phyloP scores from a whole-genome alignment of 1,140 invertebrate genomes.

The Meteorus sp. region DNA sequence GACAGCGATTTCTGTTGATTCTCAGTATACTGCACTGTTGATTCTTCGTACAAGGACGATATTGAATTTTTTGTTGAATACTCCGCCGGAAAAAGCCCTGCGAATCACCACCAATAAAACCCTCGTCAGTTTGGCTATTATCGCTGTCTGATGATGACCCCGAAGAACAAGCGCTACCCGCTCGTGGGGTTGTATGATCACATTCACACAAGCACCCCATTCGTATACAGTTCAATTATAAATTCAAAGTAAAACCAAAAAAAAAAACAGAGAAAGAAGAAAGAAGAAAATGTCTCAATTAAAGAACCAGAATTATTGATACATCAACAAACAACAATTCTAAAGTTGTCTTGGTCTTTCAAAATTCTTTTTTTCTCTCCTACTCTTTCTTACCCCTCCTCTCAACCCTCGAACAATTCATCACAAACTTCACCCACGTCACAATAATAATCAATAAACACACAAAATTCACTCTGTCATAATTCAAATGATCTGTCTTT shows the following conservation, averaged over 20 bases:
- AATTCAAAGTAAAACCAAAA: constrained; percentile 2
- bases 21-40: constrained; percentile 95
- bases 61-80: constrained; percentile 98
- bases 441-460: too few species aligned
- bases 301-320: too few species aligned
- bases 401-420: too few species aligned
- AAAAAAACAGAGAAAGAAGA: constrained; percentile 20
- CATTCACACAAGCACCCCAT: constrained; percentile 59
- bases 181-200: constrained; percentile 49
- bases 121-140: constrained; percentile 55
- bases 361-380: too few species aligned
- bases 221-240: constrained; percentile 29
- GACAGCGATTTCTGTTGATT: constrained; percentile 96
- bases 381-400: too few species aligned
- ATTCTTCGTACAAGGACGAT: constrained; percentile 95
- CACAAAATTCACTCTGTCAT: too few species aligned
- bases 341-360: too few species aligned
- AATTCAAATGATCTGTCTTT: too few species aligned
- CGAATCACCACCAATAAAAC: constrained; percentile 58
- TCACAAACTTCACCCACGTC: too few species aligned
- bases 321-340: too few species aligned
- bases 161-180: constrained; percentile 53
- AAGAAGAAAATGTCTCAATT: constrained; percentile 36
- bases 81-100: constrained; percentile 84
- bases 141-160: constrained; percentile 52